Conservation (phyloP, 2,888 invertebrate genomes). For the Trissonchulus sp. region DNA sequence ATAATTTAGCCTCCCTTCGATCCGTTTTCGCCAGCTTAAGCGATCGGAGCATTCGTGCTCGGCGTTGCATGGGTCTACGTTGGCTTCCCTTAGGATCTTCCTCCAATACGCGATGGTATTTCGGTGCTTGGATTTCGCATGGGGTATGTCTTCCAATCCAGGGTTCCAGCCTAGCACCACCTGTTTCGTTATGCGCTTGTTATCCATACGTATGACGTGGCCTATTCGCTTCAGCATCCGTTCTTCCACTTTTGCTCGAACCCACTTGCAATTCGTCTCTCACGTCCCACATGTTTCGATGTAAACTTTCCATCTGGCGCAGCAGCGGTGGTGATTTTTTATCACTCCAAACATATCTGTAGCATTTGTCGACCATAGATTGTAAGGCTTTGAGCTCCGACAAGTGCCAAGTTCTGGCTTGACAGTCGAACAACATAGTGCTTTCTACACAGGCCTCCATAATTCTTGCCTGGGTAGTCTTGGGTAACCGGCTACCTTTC, state of each 20-base stretch:
- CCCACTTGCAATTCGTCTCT: slow-evolving; percentile 1
- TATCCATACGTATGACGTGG: background rate
- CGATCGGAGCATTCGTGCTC: background rate
- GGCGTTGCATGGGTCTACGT: background rate
- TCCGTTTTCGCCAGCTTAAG: background rate
- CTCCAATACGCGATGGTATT: slow-evolving; percentile 14
- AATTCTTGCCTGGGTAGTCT: too few relatives aligned
- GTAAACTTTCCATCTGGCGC: too few relatives aligned
- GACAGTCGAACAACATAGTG: too few relatives aligned
- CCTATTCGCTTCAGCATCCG: slow-evolving; percentile 15
- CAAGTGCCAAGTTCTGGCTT: too few relatives aligned
- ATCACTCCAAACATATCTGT: too few relatives aligned
- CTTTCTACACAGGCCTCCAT: too few relatives aligned
- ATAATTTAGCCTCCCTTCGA: background rate
- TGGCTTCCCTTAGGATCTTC: background rate
- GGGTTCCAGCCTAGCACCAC: slow-evolving; percentile 8
- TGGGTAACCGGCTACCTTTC: too few relatives aligned
- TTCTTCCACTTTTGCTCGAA: slow-evolving; percentile 4
- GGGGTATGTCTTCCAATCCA: background rate
- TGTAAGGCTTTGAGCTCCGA: too few relatives aligned
- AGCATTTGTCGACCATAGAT: too few relatives aligned
- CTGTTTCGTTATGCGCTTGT: background rate
- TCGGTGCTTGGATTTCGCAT: background rate
- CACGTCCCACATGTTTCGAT: slow-evolving; percentile 20
- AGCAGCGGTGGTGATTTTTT: too few relatives aligned